Evolutionary conservation across 2,888 invertebrate species (phyloP).

Genomic region (Pasiphila rectangulata): DNA sequence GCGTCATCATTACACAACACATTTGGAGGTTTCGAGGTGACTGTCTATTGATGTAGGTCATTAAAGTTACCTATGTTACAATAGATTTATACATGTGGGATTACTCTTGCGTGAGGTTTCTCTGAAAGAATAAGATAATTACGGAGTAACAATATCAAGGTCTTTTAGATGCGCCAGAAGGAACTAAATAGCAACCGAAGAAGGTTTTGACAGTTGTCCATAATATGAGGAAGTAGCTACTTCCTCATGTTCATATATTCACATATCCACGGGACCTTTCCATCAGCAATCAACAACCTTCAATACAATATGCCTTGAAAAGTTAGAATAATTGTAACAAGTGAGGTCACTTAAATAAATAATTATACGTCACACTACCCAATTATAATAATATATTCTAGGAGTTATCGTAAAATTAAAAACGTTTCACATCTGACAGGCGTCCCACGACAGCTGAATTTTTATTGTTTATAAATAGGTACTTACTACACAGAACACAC

Average conservation of each 20-base stretch:
- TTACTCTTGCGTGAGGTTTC: conserved; percentile 29
- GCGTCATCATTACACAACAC: conserved; percentile 61
- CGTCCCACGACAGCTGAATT: no score
- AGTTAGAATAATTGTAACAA: no score
- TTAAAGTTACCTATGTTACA: conserved; percentile 33
- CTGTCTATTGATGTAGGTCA: conserved; percentile 46
- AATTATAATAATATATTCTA: no score
- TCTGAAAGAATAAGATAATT: conserved; percentile 29
- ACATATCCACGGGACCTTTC: not conserved
- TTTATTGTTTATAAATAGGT: no score
- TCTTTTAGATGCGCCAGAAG: conserved; percentile 8
- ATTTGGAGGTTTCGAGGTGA: conserved; percentile 39
- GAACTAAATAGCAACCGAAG: conserved; percentile 6
- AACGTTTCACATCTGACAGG: no score
- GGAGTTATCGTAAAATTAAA: no score
- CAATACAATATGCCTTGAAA: no score
- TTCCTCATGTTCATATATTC: no score
- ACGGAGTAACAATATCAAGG: conserved; percentile 24
- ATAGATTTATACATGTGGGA: conserved; percentile 33
- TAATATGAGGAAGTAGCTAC: conserved; percentile 4
- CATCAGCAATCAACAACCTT: not conserved
- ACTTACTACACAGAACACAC: no score
- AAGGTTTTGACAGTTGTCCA: not conserved
- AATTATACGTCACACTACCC: no score
- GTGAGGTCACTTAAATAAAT: no score